Evolutionary conservation across 2,888 invertebrate species (phyloP).

Genomic region (Blomia tropicalis): DNA sequence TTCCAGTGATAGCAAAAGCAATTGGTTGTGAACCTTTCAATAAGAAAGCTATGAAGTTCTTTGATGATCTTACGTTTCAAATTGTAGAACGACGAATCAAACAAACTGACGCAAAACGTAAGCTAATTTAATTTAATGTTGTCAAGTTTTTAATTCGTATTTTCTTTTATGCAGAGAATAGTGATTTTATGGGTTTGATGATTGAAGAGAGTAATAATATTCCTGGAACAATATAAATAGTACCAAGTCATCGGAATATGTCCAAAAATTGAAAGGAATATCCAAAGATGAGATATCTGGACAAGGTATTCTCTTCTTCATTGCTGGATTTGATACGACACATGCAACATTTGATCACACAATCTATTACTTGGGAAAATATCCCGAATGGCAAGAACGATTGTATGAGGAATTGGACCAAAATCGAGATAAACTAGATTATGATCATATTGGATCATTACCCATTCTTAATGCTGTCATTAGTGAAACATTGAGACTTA

Average conservation of each 20-base stretch:
- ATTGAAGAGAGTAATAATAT: not conserved
- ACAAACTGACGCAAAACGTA: not conserved
- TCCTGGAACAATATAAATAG: not conserved
- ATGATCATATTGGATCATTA: not conserved
- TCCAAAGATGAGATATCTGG: conserved; percentile 9
- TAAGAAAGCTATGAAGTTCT: conserved; percentile 1
- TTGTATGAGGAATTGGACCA: conserved; percentile 1
- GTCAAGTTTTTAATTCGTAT: not conserved
- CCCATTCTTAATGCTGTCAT: conserved; percentile 18
- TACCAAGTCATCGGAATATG: not conserved
- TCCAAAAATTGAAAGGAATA: conserved; percentile 8
- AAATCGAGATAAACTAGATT: not conserved
- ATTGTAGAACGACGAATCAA: not conserved
- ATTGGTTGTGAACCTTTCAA: conserved; percentile 8
- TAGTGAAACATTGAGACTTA: conserved; percentile 13
- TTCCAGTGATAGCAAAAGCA: not conserved
- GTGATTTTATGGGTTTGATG: conserved; percentile 21
- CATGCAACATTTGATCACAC: conserved; percentile 39
- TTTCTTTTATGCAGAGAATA: not conserved
- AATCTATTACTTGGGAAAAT: conserved; percentile 33
- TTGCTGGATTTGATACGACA: conserved; percentile 32
- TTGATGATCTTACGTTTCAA: conserved; percentile 4
- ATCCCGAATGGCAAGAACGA: conserved; percentile 18
- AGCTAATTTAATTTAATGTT: not conserved
- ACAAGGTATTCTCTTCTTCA: conserved; percentile 17